Evolutionary conservation across 2,113 vertebrate species (phyloP).

Genomic region (Orycteropus afer): DNA sequence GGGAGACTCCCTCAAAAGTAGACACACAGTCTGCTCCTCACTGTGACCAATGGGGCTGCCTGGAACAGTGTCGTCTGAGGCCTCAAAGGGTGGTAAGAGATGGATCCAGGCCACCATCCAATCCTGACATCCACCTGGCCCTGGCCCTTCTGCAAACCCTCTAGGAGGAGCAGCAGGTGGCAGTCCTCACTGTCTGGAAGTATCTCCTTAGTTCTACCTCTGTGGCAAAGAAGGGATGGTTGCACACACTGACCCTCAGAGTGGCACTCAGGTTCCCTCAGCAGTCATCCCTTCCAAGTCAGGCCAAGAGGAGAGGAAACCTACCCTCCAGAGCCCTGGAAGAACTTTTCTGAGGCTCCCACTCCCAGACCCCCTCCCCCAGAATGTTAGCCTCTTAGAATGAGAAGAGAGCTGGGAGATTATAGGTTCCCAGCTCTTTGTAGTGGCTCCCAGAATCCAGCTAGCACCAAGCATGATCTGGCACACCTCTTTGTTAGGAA

Average conservation of each 20-base stretch:
- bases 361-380: neutral
- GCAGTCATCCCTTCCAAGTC: neutral
- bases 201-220: neutral
- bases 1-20: fast-evolving
- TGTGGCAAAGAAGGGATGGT: neutral
- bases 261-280: fast-evolving
- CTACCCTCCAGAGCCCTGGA: neutral
- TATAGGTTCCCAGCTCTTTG: neutral
- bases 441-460: neutral
- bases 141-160: neutral
- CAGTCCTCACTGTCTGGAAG: neutral
- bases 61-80: neutral
- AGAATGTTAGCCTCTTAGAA: neutral
- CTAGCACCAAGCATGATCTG: neutral
- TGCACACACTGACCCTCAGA: no score
- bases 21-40: neutral
- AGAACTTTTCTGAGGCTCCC: neutral
- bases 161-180: neutral
- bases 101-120: neutral
- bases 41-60: neutral
- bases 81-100: neutral
- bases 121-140: neutral
- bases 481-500: neutral
- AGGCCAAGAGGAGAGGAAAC: neutral
- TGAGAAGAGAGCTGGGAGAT: neutral